phyloP scores from a whole-genome alignment of 2,113 vertebrate species.

The Origma solitaria region DNA sequence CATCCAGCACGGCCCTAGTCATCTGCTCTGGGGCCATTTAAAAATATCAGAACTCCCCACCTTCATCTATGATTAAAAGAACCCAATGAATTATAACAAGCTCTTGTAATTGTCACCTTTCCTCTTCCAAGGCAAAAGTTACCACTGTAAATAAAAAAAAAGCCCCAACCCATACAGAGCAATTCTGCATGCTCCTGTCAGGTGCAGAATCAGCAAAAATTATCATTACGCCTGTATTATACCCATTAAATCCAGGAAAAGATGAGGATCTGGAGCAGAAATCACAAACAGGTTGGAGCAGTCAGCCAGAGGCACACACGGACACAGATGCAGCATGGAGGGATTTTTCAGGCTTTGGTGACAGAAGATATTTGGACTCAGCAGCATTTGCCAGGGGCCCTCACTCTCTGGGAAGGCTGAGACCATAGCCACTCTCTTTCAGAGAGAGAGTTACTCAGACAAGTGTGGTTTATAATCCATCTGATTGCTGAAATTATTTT shows the following conservation, averaged over 20 bases:
- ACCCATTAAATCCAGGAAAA: background rate
- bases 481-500: background rate
- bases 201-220: background rate
- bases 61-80: background rate
- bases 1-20: background rate
- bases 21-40: background rate
- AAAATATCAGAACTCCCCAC: background rate
- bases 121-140: background rate
- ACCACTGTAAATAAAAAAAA: background rate
- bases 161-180: background rate
- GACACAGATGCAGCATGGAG: background rate
- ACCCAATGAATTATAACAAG: background rate
- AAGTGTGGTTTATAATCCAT: background rate
- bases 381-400: background rate
- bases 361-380: background rate
- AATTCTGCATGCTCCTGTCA: background rate
- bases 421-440: background rate
- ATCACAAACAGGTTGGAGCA: background rate
- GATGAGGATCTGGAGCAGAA: background rate
- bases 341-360: background rate
- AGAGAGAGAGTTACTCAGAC: background rate
- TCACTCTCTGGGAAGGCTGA: background rate
- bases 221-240: background rate
- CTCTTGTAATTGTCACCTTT: background rate
- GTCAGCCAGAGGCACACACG: background rate